Base-by-base conservation (phyloP, 1,140 invertebrate genomes). In the Heliconius nattereri region DNA sequence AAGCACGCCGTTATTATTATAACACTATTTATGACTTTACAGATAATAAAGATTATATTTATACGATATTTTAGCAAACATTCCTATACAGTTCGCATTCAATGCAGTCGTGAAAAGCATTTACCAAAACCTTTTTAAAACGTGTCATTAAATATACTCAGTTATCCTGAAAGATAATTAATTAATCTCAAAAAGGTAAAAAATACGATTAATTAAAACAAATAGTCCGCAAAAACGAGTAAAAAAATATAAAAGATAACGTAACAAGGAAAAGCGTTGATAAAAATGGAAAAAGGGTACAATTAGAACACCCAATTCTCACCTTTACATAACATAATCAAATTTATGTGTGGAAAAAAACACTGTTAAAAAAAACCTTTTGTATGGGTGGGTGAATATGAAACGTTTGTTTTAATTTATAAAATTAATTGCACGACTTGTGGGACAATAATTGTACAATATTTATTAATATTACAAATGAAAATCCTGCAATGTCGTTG, bases 271-370 rank as follows among this genome's bases (percentile, higher is more conserved):
- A 66, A 66, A 66, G 13, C 26, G 60, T 66, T 66, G 60, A 66
- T 66, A 66, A 66, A 66, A 60, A 60, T 60, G 57, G 20, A 29
- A 71, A 72, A 72, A 37, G 71, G 71, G 71, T n/a, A 20, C 35
- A 37, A 37, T 72, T 72, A 72, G 35, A 35, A 20, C 71, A 40
- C 32, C 35, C 71, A 72, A 72, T 72, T 72, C 35, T 35, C 71
- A 72, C 71, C 71, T 72, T 35, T 72, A 72, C 71, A 72, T 72
- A 72, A 72, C 71, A 19, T 40, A 72, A 72, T 72, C 35, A 72
- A 40, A 72, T 72, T 37, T 72, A 40, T 37, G 71, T 72, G 71
- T 71, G 60, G 23, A 66, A 66, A 66, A 57, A 52, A 20, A 72
- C 37, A 40, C 71, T 72, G 71, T 6, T 3, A 66, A 66, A 66